Base-by-base conservation (phyloP, 2,113 vertebrate genomes). In the Balaeniceps rex region DNA sequence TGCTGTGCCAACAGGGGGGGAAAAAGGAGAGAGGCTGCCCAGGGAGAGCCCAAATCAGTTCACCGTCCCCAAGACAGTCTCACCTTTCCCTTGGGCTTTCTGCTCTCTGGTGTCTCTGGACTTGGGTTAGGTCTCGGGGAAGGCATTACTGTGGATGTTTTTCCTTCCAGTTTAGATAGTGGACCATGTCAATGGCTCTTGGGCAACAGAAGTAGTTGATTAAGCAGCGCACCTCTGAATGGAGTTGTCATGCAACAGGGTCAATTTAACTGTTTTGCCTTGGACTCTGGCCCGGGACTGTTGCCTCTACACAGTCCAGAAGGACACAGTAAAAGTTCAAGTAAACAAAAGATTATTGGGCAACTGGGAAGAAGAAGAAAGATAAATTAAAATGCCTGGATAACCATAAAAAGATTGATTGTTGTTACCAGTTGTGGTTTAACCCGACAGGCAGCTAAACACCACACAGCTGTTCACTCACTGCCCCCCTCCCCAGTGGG, bases 201-300 rank as follows among this genome's bases (percentile, higher is more conserved):
- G 71, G 58, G 58, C 51, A 69, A 46, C 26, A 93, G 46, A 80
- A 93, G 80, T 21, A 86, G 87, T 91, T 95, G 94, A 96, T 77
- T 63, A 86, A 71, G 31, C 82, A 70, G 55, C 0, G 1, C 74
- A 68, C 29, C 34, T 79, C 83, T 85, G 91, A 90, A 91, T 63
- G 57, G 75, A 86, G 97, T 92, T 54, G 93, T 97, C 87, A 93
- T 51, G 57, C 11, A 97, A 76, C 87, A 97, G 97, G 95, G 52
- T 95, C 96, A 18, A n/a, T 98, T 66, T 92, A 97, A 83, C 95
- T 97, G 77, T 83, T 97, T 68, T 98, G 97, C 98, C 97, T 97
- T 61, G 97, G 96, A 96, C 96, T 97, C 66, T 95, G 94, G 65
- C 54, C 94, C 1, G 0, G 36, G 15, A 19, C 25, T 47, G 68